Evolutionary conservation across 92 coral and sea anemone species (phyloP).

Genomic region (Paragorgia papillata): DNA sequence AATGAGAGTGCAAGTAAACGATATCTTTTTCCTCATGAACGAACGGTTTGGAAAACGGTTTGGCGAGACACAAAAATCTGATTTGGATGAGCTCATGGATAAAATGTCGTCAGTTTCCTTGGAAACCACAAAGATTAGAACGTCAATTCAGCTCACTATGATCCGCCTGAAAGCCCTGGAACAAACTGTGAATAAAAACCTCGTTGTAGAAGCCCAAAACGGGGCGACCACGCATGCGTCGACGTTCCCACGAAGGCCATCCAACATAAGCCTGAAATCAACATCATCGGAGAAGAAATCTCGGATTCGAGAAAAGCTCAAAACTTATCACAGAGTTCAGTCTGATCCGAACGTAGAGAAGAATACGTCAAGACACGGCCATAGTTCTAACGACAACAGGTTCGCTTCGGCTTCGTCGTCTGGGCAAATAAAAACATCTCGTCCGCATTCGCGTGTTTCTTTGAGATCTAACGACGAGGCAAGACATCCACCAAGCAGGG

Average conservation of each 20-base stretch:
- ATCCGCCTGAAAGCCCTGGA: constrained; percentile 36
- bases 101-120: constrained; percentile 28
- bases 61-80: constrained; percentile 41
- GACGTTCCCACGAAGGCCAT: constrained; percentile 4
- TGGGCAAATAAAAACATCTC: background rate
- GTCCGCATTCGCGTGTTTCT: constrained; percentile 27
- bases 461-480: background rate
- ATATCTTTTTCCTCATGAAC: constrained; percentile 14
- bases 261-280: constrained; percentile 15
- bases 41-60: constrained; percentile 41
- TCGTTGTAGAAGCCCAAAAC: background rate
- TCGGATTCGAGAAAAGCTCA: background rate
- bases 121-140: constrained; percentile 34
- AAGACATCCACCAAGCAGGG: background rate
- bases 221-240: background rate
- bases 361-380: background rate
- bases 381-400: background rate
- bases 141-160: constrained; percentile 42
- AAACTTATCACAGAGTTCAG: background rate
- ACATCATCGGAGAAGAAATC: constrained; percentile 28
- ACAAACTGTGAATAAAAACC: constrained; percentile 2
- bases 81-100: constrained; percentile 33
- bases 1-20: constrained; percentile 39
- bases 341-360: constrained; percentile 12
- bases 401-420: background rate